Evolutionary conservation across 2,888 invertebrate species (phyloP).

Genomic region (Pseudanteris insignis): DNA sequence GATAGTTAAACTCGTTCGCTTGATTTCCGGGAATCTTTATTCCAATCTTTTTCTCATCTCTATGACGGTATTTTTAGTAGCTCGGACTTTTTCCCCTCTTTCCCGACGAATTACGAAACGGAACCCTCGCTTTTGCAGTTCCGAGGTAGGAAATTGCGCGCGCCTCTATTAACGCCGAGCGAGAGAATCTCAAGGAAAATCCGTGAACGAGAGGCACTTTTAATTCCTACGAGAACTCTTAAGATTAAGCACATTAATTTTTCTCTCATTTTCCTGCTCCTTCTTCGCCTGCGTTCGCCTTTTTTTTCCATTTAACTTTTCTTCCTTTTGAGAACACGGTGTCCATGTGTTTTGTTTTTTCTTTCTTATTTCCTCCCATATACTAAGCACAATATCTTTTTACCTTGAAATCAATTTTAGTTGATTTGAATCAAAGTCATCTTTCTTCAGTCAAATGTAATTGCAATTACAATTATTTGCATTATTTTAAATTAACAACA

Average conservation of each 20-base stretch:
- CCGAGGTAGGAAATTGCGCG: slow-evolving; percentile 49
- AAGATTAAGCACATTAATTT: slow-evolving; percentile 55
- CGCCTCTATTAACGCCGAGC: slow-evolving; percentile 49
- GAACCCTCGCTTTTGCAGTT: slow-evolving; percentile 41
- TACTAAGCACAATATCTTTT: no score
- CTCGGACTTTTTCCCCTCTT: slow-evolving; percentile 13
- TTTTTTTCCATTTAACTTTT: slow-evolving; percentile 9
- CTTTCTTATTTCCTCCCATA: no score
- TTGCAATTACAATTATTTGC: no score
- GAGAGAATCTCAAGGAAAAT: slow-evolving; percentile 48
- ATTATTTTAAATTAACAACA: no score
- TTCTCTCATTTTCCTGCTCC: slow-evolving; percentile 46
- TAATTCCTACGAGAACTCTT: slow-evolving; percentile 52
- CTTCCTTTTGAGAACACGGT: no score
- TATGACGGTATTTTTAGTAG: slow-evolving; percentile 32
- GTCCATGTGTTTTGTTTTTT: no score
- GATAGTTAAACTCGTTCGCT: slow-evolving; percentile 32
- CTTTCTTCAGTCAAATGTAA: no score
- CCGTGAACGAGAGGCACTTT: slow-evolving; percentile 53
- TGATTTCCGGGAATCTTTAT: slow-evolving; percentile 45
- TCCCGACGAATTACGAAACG: slow-evolving; percentile 42
- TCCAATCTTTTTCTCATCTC: slow-evolving; percentile 43
- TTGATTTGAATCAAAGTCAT: no score
- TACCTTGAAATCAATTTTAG: no score
- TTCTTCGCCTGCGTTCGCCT: slow-evolving; percentile 22